Conservation (phyloP, 2,888 invertebrate genomes). For the Leptopilina drosophilae region DNA sequence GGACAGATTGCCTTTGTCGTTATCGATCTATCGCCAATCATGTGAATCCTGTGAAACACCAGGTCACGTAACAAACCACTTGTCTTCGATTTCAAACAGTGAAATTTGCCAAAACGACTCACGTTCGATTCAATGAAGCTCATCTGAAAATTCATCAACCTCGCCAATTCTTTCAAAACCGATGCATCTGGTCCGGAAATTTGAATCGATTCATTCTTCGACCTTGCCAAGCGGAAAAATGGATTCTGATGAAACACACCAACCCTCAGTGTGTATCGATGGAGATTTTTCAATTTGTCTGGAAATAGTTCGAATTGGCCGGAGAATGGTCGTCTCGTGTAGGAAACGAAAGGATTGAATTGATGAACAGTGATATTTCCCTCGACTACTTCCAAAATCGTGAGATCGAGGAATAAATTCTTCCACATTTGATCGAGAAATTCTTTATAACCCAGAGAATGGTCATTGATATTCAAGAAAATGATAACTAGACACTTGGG, state of each 20-base stretch:
- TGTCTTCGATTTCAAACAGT: no score
- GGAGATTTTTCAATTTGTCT: background rate
- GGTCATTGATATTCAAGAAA: no score
- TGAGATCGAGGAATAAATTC: no score
- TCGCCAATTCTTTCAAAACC: background rate
- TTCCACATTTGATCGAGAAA: no score
- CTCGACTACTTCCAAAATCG: no score
- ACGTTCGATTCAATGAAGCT: background rate
- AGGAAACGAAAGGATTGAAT: background rate
- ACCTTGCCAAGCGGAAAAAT: background rate
- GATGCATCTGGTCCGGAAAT: background rate
- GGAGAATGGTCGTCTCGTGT: background rate
- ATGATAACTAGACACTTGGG: no score
- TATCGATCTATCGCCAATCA: no score
- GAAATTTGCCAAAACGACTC: background rate
- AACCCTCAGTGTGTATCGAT: background rate
- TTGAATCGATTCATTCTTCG: background rate
- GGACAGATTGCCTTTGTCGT: no score
- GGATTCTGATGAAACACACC: background rate
- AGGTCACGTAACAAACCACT: no score
- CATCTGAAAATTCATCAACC: background rate
- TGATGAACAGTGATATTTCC: no score
- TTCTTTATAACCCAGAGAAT: no score
- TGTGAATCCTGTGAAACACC: no score
- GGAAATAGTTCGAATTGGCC: background rate